A percentile compares a stretch with the other conserved stretches of the same genome.
phyloP scores from a whole-genome alignment of 2,113 vertebrate species.

The Oreochromis tanganicae region DNA sequence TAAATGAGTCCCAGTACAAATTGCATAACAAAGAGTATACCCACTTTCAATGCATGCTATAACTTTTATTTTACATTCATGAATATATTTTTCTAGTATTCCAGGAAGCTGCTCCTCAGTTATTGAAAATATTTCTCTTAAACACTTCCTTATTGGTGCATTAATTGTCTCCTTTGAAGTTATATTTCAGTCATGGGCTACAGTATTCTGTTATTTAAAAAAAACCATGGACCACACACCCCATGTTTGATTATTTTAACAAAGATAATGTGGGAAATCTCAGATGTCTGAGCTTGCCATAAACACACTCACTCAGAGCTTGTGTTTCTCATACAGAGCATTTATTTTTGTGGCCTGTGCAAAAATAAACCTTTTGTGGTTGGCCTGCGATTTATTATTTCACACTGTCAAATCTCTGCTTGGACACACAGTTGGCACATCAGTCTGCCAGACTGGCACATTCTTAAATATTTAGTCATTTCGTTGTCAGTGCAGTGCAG shows the following conservation, averaged over 20 bases:
- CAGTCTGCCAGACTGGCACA: neutral
- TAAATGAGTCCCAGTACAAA: neutral
- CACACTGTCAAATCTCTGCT: neutral
- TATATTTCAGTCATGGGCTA: neutral
- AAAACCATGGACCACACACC: neutral
- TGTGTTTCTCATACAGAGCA: neutral
- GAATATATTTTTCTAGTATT: neutral
- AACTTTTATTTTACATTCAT: neutral
- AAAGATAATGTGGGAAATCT: neutral
- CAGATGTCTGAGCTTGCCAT: neutral
- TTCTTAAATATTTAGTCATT: neutral
- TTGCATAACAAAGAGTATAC: neutral
- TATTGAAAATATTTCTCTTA: neutral
- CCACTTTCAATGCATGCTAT: neutral
- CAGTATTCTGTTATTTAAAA: neutral
- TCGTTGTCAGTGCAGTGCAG: neutral
- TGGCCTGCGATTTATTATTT: neutral
- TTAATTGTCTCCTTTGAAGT: neutral
- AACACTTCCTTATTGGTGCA: neutral
- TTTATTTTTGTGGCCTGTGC: neutral
- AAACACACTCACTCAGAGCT: neutral
- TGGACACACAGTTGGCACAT: neutral
- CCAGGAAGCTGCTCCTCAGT: neutral
- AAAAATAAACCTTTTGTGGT: neutral
- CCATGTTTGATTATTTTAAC: neutral